Percentiles rank a stretch among this genome's conserved stretches.
These are phyloP conservation scores for Pseudopipra pipra DNA, from an alignment of 2,113 vertebrate genomes.

Conservation along the genomic window DNA sequence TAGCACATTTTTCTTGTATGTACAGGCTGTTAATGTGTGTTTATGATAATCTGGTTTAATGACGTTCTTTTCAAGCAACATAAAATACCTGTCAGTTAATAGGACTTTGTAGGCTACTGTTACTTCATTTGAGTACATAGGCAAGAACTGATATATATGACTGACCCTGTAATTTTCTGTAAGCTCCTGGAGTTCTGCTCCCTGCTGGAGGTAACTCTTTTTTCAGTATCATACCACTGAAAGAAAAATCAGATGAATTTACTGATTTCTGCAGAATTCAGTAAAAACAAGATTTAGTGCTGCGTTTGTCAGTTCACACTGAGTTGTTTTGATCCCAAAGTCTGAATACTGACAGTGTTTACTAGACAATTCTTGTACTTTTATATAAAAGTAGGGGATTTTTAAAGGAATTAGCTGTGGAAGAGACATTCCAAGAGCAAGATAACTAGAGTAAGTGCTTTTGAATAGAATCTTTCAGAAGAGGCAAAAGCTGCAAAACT, in stretches of 20 bases:
- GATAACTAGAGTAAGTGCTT: neutral
- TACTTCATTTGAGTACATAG: neutral
- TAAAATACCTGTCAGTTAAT: neutral
- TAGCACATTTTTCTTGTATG: neutral
- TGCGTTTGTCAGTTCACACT: neutral
- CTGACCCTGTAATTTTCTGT: neutral
- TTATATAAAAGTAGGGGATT: neutral
- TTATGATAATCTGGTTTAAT: neutral
- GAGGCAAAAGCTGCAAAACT: neutral
- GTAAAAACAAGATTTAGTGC: neutral
- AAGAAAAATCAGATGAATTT: neutral
- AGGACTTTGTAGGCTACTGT: neutral
- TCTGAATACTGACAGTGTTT: neutral
- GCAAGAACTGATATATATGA: neutral
- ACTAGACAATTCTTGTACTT: neutral
- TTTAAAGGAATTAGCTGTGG: neutral
- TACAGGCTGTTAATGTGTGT: neutral
- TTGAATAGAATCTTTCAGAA: neutral
- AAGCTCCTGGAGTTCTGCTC: neutral
- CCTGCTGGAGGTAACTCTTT: neutral
- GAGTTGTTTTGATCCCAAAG: neutral
- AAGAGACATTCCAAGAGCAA: neutral
- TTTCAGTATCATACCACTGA: neutral
- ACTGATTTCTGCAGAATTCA: neutral
- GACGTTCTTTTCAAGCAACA: neutral